Percentiles rank a stretch among this genome's conserved stretches.
Evolutionary conservation across 2,797 vertebrate genomes (phyloP).

Genomic region (Phrynocephalus forsythii): DNA sequence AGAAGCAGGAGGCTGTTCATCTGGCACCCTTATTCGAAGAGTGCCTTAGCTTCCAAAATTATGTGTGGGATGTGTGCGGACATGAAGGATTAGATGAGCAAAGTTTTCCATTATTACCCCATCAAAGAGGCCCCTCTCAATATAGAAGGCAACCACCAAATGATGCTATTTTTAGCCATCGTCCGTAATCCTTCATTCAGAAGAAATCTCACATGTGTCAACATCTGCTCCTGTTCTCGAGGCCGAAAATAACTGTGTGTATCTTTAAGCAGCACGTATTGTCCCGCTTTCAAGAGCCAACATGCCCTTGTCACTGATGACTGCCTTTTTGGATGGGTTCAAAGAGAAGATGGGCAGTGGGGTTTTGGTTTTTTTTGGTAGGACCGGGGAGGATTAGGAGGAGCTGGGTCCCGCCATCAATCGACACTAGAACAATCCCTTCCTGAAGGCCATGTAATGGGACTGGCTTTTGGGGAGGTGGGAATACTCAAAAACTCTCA

Average conservation of each 20-base stretch:
- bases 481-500: too few relatives aligned
- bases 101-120: background rate
- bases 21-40: too few relatives aligned
- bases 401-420: background rate
- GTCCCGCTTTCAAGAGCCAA: background rate
- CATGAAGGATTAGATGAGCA: background rate
- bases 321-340: constrained; percentile 1
- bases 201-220: background rate
- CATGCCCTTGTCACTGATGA: too few relatives aligned
- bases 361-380: background rate
- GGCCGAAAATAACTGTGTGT: background rate
- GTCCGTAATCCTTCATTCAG: background rate
- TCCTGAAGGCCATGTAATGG: background rate
- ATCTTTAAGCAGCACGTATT: background rate
- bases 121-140: background rate
- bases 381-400: background rate
- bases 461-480: too few relatives aligned
- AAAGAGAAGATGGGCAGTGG: background rate
- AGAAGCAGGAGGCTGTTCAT: too few relatives aligned
- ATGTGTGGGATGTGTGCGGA: too few relatives aligned
- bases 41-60: too few relatives aligned
- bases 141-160: background rate
- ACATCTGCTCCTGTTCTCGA: background rate
- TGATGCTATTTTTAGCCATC: background rate
- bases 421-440: background rate